Evolutionary conservation across 2,113 vertebrate genomes (phyloP).

Genomic region (Tachuris rubrigastra): DNA sequence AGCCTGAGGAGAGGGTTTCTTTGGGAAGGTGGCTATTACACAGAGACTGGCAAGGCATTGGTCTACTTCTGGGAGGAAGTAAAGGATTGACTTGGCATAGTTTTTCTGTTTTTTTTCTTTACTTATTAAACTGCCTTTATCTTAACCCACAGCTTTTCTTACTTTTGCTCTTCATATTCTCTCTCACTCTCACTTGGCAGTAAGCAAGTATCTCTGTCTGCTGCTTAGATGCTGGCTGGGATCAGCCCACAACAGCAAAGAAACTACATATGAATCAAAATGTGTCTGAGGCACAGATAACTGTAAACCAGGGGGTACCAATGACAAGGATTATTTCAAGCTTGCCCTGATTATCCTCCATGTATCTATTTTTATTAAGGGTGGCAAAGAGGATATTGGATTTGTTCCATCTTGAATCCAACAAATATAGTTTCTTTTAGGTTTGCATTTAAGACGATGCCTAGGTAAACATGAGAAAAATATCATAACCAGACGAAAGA

Average conservation of each 20-base stretch:
- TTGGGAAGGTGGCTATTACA: background rate
- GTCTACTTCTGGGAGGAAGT: background rate
- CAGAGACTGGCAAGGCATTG: background rate
- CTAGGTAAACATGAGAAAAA: background rate
- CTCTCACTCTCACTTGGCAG: background rate
- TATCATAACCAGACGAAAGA: background rate
- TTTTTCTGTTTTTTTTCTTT: background rate
- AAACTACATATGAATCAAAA: background rate
- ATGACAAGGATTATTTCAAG: background rate
- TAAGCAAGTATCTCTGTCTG: background rate
- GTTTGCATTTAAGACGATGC: background rate
- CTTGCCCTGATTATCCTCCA: background rate
- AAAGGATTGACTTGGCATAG: background rate
- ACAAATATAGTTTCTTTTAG: background rate
- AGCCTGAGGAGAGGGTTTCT: background rate
- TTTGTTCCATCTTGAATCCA: background rate
- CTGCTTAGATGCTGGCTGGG: background rate
- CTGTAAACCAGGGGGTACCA: background rate
- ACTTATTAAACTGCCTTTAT: background rate
- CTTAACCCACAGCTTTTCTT: background rate
- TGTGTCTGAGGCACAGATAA: background rate
- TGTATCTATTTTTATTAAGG: background rate
- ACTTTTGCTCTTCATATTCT: background rate
- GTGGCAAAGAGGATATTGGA: background rate
- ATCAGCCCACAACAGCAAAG: background rate